These are phyloP conservation scores for Rynchops niger DNA, from an alignment of 2,113 vertebrate genomes.

Conservation along the genomic window DNA sequence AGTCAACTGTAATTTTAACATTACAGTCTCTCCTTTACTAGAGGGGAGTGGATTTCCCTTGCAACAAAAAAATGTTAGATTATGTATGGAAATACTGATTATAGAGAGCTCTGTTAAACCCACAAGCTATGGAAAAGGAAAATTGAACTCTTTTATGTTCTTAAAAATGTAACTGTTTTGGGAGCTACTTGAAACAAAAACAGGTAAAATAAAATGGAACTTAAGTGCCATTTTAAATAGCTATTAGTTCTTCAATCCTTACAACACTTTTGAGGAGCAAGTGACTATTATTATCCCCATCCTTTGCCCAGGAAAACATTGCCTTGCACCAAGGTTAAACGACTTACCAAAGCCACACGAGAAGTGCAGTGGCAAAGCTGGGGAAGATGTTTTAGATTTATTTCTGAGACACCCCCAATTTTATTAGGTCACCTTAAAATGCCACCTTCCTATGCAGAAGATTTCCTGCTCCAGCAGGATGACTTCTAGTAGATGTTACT, in stretches of 20 bases:
- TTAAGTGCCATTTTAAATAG: neutral
- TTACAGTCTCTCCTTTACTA: neutral
- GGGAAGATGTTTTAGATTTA: neutral
- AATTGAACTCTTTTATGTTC: neutral
- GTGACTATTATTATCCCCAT: neutral
- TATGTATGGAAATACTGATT: neutral
- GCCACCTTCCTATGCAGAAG: neutral
- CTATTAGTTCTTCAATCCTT: neutral
- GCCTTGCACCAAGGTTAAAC: neutral
- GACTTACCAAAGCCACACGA: neutral
- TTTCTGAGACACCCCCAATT: neutral
- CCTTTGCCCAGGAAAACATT: neutral
- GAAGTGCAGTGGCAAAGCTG: neutral
- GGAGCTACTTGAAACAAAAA: neutral
- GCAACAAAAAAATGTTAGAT: neutral
- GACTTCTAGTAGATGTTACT: neutral
- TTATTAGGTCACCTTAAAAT: neutral
- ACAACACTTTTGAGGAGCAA: neutral
- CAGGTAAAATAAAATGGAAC: neutral
- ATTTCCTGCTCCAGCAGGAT: neutral
- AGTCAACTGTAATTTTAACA: conserved; percentile 23
- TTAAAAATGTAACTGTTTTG: neutral
- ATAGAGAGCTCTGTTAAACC: neutral
- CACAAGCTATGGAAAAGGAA: neutral
- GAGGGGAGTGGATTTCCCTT: neutral